These are phyloP conservation scores for Syrrhaptes paradoxus DNA, from an alignment of 2,113 vertebrate species.

Conservation along the genomic window DNA sequence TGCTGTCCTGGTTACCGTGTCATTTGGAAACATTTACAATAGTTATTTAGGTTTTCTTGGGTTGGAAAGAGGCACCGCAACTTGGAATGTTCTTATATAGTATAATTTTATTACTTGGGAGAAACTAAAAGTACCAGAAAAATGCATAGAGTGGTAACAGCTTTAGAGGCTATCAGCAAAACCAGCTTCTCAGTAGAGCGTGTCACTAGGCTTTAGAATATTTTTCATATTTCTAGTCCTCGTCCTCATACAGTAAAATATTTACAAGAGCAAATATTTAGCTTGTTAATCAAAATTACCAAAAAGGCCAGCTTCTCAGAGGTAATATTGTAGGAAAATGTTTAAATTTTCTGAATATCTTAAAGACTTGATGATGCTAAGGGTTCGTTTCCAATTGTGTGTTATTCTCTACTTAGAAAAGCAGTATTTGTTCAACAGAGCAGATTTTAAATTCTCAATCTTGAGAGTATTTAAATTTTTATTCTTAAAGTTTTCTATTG, in stretches of 20 bases:
- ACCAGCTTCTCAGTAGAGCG: not conserved
- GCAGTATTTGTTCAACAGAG: not conserved
- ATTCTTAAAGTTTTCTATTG: not conserved
- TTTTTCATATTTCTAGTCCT: not conserved
- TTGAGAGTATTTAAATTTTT: not conserved
- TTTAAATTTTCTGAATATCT: not conserved
- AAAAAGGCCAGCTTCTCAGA: not conserved
- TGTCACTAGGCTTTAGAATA: fast-evolving
- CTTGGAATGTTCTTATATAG: not conserved
- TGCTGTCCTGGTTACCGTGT: not conserved
- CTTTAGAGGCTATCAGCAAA: not conserved
- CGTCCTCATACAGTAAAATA: not conserved
- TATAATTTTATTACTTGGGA: not conserved
- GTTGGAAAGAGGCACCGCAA: not conserved
- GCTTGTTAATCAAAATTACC: not conserved
- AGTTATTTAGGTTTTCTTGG: not conserved
- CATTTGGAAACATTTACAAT: not conserved
- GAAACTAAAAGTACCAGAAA: not conserved
- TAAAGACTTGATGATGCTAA: not conserved
- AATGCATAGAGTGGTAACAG: not conserved
- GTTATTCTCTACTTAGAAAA: not conserved
- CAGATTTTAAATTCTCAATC: not conserved
- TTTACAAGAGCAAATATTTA: not conserved
- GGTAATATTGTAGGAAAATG: not conserved
- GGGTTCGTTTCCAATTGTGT: not conserved